These are phyloP conservation scores for Pseudorectes ferrugineus DNA, from an alignment of 2,113 vertebrate species.

Conservation along the genomic window DNA sequence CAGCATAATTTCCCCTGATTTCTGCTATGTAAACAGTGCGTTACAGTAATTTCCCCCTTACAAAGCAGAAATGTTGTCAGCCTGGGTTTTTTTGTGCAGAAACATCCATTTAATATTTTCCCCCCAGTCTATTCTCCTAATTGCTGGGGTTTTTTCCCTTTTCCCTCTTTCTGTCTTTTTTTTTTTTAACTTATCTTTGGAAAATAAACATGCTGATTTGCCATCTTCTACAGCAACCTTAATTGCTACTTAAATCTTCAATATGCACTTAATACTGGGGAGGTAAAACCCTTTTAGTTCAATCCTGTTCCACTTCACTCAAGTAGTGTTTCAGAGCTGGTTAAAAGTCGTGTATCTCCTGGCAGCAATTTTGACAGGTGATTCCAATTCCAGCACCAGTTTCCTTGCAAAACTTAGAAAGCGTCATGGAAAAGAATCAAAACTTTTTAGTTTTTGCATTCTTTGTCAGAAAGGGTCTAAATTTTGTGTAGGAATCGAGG, in stretches of 20 bases:
- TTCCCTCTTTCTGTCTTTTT: neutral
- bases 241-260: constrained; percentile 74
- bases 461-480: fast-evolving
- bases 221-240: constrained; percentile 63
- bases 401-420: neutral
- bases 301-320: constrained; percentile 53
- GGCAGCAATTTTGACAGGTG: neutral
- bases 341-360: constrained; percentile 32
- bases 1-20: constrained; percentile 93
- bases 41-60: constrained; percentile 86
- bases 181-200: neutral
- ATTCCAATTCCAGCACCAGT: neutral
- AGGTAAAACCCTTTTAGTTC: constrained; percentile 56
- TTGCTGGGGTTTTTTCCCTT: constrained; percentile 45
- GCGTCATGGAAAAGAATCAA: neutral
- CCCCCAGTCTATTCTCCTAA: constrained; percentile 76
- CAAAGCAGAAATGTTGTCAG: constrained; percentile 70
- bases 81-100: constrained; percentile 57
- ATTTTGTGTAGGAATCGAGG: neutral
- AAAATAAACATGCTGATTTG: constrained; percentile 36
- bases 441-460: neutral
- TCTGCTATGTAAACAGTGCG: constrained; percentile 91
- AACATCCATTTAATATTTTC: constrained; percentile 65
- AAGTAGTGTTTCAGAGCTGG: constrained; percentile 53
- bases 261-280: constrained; percentile 66